Conservation (phyloP, 2,888 invertebrate genomes). For the Proisotoma minuta region DNA sequence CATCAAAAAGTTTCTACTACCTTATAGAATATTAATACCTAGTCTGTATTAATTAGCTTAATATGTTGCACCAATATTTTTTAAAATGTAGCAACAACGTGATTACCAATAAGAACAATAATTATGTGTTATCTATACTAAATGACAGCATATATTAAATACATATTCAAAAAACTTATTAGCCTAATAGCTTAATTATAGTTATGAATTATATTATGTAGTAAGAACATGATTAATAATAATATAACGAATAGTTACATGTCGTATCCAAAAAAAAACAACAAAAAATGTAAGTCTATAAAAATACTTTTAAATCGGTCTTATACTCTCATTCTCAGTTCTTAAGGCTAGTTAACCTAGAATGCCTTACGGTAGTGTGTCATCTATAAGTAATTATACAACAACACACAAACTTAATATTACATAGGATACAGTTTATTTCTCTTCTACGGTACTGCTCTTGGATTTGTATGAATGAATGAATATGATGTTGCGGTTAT, state of each 20-base stretch:
- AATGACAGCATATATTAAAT: not conserved
- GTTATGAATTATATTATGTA: too few species aligned
- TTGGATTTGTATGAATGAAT: too few species aligned
- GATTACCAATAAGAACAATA: constrained; percentile 2
- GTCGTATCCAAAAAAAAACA: not conserved
- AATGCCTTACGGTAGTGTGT: not conserved
- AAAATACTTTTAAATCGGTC: constrained; percentile 20
- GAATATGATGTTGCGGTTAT: too few species aligned
- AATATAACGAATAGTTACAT: too few species aligned
- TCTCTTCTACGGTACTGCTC: too few species aligned
- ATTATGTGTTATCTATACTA: too few species aligned
- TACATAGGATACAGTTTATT: too few species aligned
- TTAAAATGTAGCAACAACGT: not conserved
- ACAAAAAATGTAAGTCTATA: constrained; percentile 12
- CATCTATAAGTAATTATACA: not conserved
- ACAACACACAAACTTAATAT: not conserved
- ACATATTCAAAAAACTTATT: not conserved
- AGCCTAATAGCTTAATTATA: not conserved
- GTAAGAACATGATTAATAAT: too few species aligned
- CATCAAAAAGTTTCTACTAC: not conserved
- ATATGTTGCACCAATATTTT: not conserved
- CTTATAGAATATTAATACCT: too few species aligned
- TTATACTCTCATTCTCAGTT: constrained; percentile 16
- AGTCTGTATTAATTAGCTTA: not conserved
- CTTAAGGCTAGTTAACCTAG: constrained; percentile 8